A percentile compares a stretch with the other conserved stretches of the same genome.
Conservation (phyloP, 1,140 invertebrate species). For the Aphis craccivora region DNA sequence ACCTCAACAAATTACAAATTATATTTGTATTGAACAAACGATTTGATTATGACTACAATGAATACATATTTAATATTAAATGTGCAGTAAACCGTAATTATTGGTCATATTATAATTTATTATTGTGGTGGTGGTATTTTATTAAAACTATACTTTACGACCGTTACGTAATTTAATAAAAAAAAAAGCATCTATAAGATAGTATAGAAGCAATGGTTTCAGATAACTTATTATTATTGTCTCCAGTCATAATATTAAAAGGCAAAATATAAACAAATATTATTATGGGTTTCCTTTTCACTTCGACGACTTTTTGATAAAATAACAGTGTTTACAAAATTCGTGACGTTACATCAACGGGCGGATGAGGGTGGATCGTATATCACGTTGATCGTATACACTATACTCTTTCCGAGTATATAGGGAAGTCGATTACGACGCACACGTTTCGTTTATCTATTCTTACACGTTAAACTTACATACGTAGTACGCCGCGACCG, state of each 20-base stretch:
- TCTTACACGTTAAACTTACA: background rate
- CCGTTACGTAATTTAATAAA: background rate
- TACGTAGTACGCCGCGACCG: background rate
- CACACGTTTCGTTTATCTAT: background rate
- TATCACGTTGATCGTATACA: background rate
- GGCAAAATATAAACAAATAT: background rate
- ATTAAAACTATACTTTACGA: background rate
- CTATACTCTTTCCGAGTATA: background rate
- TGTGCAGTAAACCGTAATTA: background rate
- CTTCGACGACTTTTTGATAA: background rate
- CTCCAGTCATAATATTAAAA: background rate
- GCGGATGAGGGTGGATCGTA: constrained; percentile 48
- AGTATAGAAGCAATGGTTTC: background rate
- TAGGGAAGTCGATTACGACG: constrained; percentile 30
- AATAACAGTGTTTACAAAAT: background rate
- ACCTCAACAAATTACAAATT: background rate
- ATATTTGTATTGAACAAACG: background rate
- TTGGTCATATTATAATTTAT: background rate
- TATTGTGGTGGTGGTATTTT: background rate
- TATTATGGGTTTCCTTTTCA: background rate
- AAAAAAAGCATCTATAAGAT: background rate
- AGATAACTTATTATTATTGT: background rate
- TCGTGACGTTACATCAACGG: background rate
- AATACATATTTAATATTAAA: background rate
- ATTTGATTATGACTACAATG: background rate